These are phyloP conservation scores for Pantherophis guttatus DNA, from an alignment of 2,113 vertebrate genomes.

Conservation along the genomic window DNA sequence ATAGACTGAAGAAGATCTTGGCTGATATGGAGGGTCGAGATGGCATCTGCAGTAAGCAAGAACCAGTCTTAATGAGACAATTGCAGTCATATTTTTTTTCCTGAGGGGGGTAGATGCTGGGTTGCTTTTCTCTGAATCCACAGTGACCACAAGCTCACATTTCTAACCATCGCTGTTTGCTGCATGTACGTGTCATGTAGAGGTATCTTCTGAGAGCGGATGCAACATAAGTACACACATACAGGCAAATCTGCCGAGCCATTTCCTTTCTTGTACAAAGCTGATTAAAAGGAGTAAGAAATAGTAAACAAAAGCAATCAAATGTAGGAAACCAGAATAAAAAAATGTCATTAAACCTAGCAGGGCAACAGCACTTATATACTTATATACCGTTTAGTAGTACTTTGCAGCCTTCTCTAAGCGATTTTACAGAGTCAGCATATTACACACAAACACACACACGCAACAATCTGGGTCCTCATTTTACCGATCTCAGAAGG, in stretches of 20 bases:
- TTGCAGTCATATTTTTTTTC: constrained; percentile 73
- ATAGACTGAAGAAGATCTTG: constrained; percentile 39
- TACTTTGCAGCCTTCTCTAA: neutral
- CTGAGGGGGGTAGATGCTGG: neutral
- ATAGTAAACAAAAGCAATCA: neutral
- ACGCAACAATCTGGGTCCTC: neutral
- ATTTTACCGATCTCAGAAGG: neutral
- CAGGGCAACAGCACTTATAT: neutral
- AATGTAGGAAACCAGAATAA: neutral
- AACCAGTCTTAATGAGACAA: constrained; percentile 68
- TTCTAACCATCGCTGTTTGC: neutral
- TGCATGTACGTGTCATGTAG: neutral
- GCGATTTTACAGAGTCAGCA: neutral
- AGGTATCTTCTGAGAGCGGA: neutral
- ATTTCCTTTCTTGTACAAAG: neutral
- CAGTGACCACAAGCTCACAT: constrained; percentile 47
- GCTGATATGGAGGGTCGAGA: constrained; percentile 61
- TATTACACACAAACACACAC: neutral
- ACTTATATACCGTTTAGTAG: neutral
- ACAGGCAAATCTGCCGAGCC: neutral
- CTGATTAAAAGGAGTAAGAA: neutral
- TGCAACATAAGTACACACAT: neutral
- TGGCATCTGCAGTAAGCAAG: constrained; percentile 70
- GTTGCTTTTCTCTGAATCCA: constrained; percentile 50
- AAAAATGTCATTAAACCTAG: neutral